Percentiles rank a stretch among this genome's conserved stretches.
These are phyloP conservation scores for Achatina immaculata DNA, from an alignment of 1,140 invertebrate species.

Conservation along the genomic window DNA sequence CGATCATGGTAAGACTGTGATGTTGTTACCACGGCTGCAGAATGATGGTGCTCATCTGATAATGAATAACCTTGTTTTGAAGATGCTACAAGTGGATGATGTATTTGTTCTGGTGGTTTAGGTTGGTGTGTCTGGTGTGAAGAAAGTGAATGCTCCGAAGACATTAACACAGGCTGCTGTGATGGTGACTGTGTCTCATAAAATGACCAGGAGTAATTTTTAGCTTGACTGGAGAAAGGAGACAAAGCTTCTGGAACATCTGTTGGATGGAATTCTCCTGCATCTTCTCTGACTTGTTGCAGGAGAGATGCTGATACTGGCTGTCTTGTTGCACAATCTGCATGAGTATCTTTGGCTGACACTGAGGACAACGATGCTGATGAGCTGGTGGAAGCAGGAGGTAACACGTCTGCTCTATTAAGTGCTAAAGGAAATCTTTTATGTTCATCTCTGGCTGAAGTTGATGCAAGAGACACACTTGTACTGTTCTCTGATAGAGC, in stretches of 20 bases:
- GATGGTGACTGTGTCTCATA: not conserved
- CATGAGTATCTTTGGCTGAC: not conserved
- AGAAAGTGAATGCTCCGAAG: not conserved
- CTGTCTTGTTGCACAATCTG: not conserved
- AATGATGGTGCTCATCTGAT: not conserved
- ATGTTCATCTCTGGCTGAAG: not conserved
- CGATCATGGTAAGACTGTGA: not conserved
- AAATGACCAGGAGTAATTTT: not conserved
- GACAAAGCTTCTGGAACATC: not conserved
- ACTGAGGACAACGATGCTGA: conserved; percentile 17
- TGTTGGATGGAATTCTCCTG: conserved; percentile 3
- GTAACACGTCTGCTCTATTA: not conserved
- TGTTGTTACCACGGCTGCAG: not conserved
- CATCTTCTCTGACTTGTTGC: not conserved
- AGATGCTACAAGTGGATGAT: not conserved
- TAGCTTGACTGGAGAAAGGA: not conserved
- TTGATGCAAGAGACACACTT: not conserved
- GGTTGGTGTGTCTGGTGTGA: not conserved
- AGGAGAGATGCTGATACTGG: not conserved
- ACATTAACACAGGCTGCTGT: not conserved
- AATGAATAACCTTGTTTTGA: not conserved
- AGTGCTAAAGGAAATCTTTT: conserved; percentile 12
- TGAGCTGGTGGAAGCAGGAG: not conserved
- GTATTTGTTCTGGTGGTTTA: not conserved
- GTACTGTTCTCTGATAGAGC: not conserved